A percentile compares a stretch with the other conserved stretches of the same genome.
phyloP scores from a whole-genome alignment of 2,888 invertebrate species.

The Drosophila demipolita region DNA sequence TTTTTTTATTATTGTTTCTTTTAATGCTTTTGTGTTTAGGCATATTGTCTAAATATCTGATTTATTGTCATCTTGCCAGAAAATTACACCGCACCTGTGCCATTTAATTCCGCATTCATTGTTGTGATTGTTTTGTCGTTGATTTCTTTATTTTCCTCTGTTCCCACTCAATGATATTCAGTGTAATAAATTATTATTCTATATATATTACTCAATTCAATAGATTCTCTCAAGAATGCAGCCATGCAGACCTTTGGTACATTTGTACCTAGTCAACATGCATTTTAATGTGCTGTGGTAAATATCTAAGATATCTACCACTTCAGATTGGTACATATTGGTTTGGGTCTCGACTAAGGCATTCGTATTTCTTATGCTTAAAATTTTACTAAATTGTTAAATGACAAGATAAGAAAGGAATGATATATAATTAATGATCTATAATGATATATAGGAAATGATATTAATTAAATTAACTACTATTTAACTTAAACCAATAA shows the following conservation, averaged over 20 bases:
- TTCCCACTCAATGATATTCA: not conserved
- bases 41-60: not conserved
- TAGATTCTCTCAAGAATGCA: not conserved
- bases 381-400: not conserved
- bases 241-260: slow-evolving; percentile 1
- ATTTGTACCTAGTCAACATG: not conserved
- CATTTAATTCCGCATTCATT: slow-evolving; percentile 1
- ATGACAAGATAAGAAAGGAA: not conserved
- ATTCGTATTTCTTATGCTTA: not conserved
- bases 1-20: not conserved
- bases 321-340: not conserved
- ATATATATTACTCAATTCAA: not conserved
- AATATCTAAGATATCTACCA: not conserved
- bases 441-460: no score
- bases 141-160: not conserved
- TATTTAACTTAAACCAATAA: not conserved
- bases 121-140: not conserved
- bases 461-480: not conserved
- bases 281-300: not conserved
- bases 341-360: not conserved
- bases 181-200: not conserved
- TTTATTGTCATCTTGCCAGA: not conserved
- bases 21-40: not conserved
- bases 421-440: not conserved
- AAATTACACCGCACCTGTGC: not conserved